Evolutionary conservation across 2,888 invertebrate species (phyloP).

Genomic region (Heliconius erato): DNA sequence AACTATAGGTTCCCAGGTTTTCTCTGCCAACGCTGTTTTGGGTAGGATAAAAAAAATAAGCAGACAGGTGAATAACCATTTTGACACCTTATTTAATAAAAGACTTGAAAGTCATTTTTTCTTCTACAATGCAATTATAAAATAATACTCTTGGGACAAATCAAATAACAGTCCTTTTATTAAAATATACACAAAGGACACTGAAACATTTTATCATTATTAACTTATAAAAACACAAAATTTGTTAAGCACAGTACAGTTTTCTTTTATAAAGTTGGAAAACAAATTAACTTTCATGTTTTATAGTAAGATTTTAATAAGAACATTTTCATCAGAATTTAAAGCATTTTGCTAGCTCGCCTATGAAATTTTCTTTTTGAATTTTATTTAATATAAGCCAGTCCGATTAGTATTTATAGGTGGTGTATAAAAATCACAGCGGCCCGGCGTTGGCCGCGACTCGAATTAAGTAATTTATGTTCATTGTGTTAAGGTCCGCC

Average conservation of each 20-base stretch:
- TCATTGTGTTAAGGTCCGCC: conserved; percentile 56
- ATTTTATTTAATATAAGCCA: conserved; percentile 34
- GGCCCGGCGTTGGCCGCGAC: conserved; percentile 52
- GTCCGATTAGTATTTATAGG: conserved; percentile 58
- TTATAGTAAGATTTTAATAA: conserved; percentile 9
- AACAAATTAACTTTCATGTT: neutral
- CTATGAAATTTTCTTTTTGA: conserved; percentile 24
- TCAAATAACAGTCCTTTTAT: conserved; percentile 1
- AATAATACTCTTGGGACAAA: conserved; percentile 4
- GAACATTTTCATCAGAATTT: neutral
- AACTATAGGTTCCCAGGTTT: neutral
- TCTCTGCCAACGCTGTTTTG: neutral
- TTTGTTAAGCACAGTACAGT: neutral
- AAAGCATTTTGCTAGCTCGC: conserved; percentile 16
- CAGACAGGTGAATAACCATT: neutral
- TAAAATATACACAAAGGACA: conserved; percentile 13
- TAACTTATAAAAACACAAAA: neutral
- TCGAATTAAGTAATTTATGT: conserved; percentile 67
- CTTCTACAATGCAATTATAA: conserved; percentile 5
- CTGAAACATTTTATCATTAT: neutral
- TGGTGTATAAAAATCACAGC: conserved; percentile 52
- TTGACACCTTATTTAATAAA: neutral
- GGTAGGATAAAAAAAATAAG: neutral
- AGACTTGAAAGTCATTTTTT: neutral
- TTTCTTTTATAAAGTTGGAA: neutral